Conservation (phyloP, 2,888 invertebrate species). For the Subacronicta megacephala region DNA sequence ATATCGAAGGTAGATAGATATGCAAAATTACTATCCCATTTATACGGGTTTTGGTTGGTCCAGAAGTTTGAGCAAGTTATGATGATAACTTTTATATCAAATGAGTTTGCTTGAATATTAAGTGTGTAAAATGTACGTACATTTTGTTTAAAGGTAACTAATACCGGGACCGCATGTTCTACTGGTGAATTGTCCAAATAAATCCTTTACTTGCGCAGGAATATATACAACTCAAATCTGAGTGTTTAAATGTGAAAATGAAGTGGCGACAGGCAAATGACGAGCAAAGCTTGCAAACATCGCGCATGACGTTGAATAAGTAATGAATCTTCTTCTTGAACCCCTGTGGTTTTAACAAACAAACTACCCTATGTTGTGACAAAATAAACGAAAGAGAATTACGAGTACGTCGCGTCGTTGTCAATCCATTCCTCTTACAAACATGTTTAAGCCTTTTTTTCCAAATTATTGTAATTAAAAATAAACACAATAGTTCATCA, state of each 20-base stretch:
- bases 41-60: not conserved
- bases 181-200: slow-evolving; percentile 52
- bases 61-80: not conserved
- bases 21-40: not conserved
- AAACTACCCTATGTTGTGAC: slow-evolving; percentile 55
- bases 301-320: slow-evolving; percentile 80
- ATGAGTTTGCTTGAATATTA: too few relatives aligned
- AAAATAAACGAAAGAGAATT: slow-evolving; percentile 50
- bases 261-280: slow-evolving; percentile 69
- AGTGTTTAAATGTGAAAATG: slow-evolving; percentile 79
- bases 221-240: slow-evolving; percentile 63
- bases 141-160: slow-evolving; percentile 60
- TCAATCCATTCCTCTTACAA: not conserved
- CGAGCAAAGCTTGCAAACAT: slow-evolving; percentile 63
- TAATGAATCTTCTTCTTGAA: slow-evolving; percentile 72
- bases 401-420: slow-evolving; percentile 7
- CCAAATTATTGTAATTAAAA: slow-evolving; percentile 5
- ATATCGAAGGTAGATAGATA: slow-evolving; percentile 4
- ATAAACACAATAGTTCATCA: too few relatives aligned
- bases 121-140: too few relatives aligned
- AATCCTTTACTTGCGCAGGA: slow-evolving; percentile 46
- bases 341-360: slow-evolving; percentile 65
- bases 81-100: not conserved
- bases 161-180: slow-evolving; percentile 50
- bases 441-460: not conserved